Conservation (phyloP, 2,888 invertebrate genomes). For the Cheilosia impressa region DNA sequence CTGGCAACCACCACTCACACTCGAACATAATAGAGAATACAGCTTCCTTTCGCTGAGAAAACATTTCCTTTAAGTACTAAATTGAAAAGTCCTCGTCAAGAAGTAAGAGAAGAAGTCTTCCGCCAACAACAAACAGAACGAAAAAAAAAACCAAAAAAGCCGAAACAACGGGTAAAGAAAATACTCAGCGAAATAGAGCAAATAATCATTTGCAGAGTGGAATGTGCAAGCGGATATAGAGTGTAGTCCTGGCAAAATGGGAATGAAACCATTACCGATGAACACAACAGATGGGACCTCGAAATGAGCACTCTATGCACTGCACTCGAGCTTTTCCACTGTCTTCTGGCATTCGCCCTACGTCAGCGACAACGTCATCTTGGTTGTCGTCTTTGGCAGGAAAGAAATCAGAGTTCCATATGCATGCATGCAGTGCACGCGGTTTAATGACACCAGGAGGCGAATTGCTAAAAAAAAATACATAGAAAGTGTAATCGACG, state of each 20-base stretch:
- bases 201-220: constrained; percentile 65
- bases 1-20: constrained; percentile 2
- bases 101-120: constrained; percentile 12
- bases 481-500: constrained; percentile 32
- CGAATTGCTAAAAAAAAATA: constrained; percentile 38
- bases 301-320: constrained; percentile 43
- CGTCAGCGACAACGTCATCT: not conserved
- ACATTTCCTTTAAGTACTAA: constrained; percentile 49
- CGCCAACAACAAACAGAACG: constrained; percentile 34
- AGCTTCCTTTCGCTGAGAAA: constrained; percentile 22
- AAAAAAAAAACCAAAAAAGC: constrained; percentile 43
- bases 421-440: constrained; percentile 9
- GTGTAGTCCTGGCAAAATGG: constrained; percentile 13
- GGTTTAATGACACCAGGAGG: constrained; percentile 64
- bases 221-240: constrained; percentile 14
- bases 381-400: constrained; percentile 8
- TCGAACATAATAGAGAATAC: not conserved
- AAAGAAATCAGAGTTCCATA: constrained; percentile 59
- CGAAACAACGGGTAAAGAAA: constrained; percentile 31
- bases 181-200: constrained; percentile 68
- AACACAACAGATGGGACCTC: constrained; percentile 62
- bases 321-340: not conserved
- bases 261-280: constrained; percentile 54
- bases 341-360: not conserved
- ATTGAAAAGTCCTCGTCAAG: constrained; percentile 58